Evolutionary conservation across 2,888 invertebrate genomes (phyloP), one percentile per base, ranked within the genome.

Genomic region (Seira ritae): DNA sequence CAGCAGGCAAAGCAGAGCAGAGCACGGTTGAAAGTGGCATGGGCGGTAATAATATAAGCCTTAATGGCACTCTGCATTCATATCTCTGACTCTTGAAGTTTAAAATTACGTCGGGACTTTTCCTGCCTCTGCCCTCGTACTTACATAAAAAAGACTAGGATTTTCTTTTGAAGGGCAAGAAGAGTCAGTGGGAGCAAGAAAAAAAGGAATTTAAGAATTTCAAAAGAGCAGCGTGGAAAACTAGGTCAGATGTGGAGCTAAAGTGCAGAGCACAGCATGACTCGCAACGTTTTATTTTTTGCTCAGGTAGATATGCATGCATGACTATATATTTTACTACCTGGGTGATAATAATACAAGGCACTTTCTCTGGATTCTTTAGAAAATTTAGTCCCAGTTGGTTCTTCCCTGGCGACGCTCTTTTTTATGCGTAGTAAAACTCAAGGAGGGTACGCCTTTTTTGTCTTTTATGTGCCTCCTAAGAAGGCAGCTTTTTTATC

Each of bases 51-150:
- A 65, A 65, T 73, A 22, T 73, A 73, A 24, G 17, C 20, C 62
- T 73, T 62, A 73, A 73, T 65, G 65, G 37, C 20, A 73, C 65
- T 73, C 65, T 65, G 24, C 24, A 37, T 20, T 74, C 60, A 6
- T 60, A 60, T 60, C 60, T n/a, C n/a, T 60, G 12, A 8, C 12
- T 10, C 17, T 60, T n/a, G 10, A n/a, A 60, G 60, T 60, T 60
- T 60, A n/a, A 74, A 71, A 66, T 74, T 73, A 31, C 20, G 50
- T 10, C 31, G 66, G 24, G 19, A 31, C 66, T 22, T 31, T 31
- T 60, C 60, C 60, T n/a, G 10, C 10, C 60, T 60, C 10, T n/a
- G 60, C 10, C 12, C 60, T 60, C n/a, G 60, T n/a, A 60, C 42
- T 60, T 60, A n/a, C 60, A n/a, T 60, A 60, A n/a, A n/a, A n/a